Base-by-base conservation (phyloP, 1,140 invertebrate species). In the Drosophila lini region DNA sequence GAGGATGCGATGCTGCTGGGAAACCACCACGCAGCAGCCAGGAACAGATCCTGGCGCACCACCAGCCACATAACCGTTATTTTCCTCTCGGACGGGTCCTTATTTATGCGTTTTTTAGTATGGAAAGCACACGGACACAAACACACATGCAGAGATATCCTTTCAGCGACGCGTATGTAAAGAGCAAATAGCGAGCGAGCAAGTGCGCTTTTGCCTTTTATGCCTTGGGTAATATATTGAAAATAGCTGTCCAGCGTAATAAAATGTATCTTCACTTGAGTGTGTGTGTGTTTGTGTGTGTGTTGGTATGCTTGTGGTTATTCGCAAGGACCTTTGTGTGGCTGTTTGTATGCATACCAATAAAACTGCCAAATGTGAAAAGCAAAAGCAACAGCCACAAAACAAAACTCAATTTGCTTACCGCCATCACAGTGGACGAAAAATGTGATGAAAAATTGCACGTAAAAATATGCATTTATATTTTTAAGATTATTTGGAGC, bases 31-130 rank as follows among this genome's bases (percentile, higher is more conserved):
- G 47, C 53, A 71, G 73, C 28, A 3, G 25, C 9, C 47, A 6
- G 52, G 32, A 53, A 19, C 19, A 55, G 52, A 38, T 55, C 52
- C 57, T 16, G 40, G 45, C 45, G 45, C 65, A 69, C 48, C 67
- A 70, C 67, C 64, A 71, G 50, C 64, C 45, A 58, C 69, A 80
- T 88, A 89, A 83, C 73, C 74, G 74, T 88, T 88, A 89, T 84
- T 88, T 84, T 80, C 64, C 84, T 74, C 80, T 82, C 77, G 56
- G 74, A 67, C 68, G 74, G 62, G 25, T 61, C 65, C 84, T 89
- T 88, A 89, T 88, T 88, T 88, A 89, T 88, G 84, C 84, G 84
- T 88, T 88, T 88, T 88, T 88, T 88, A 88, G 84, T 88, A 89
- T 89, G 84, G 84, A 80, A 88, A 88, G 82, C 78, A 59, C 69